These are phyloP conservation scores for Nansenia antarctica DNA, from an alignment of 2,113 vertebrate species.

Conservation along the genomic window DNA sequence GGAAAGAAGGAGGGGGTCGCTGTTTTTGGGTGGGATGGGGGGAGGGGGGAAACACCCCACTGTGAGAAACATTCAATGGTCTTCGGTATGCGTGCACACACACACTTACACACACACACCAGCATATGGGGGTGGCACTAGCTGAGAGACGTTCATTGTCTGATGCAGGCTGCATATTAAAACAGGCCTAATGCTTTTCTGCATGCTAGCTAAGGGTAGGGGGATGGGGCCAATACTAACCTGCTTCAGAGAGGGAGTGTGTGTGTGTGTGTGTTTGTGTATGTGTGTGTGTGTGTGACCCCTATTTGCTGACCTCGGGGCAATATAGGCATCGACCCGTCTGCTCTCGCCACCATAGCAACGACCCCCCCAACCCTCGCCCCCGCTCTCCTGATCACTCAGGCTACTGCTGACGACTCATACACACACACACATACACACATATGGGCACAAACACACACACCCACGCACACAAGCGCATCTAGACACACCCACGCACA, in stretches of 20 bases:
- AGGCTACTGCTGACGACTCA: background rate
- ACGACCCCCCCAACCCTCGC: slow-evolving; percentile 26
- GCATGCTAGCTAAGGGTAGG: slow-evolving; percentile 8
- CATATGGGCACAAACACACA: no score
- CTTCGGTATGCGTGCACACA: background rate
- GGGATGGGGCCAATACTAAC: slow-evolving; percentile 33
- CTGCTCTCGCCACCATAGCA: slow-evolving; percentile 19
- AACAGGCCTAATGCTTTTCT: no score
- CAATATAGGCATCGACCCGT: slow-evolving; percentile 11
- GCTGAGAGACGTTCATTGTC: slow-evolving; percentile 60
- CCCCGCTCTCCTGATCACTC: slow-evolving; percentile 23
- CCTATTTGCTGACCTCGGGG: slow-evolving; percentile 14
- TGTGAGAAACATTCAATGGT: slow-evolving; percentile 45
- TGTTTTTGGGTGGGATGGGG: slow-evolving; percentile 1
- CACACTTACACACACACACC: slow-evolving; percentile 1
- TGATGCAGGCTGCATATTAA: no score
- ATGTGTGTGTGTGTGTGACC: background rate
- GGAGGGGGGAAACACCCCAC: slow-evolving; percentile 18
- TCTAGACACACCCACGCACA: no score
- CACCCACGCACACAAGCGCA: no score
- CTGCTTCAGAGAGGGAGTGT: slow-evolving; percentile 17
- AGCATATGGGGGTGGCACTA: background rate
- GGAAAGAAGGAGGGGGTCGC: background rate
- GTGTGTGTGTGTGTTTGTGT: background rate
- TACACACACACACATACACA: no score